A percentile compares a stretch with the other conserved stretches of the same genome.
These are phyloP conservation scores for Phylloscopus collybita DNA, from an alignment of 2,797 vertebrate species.

Conservation along the genomic window DNA sequence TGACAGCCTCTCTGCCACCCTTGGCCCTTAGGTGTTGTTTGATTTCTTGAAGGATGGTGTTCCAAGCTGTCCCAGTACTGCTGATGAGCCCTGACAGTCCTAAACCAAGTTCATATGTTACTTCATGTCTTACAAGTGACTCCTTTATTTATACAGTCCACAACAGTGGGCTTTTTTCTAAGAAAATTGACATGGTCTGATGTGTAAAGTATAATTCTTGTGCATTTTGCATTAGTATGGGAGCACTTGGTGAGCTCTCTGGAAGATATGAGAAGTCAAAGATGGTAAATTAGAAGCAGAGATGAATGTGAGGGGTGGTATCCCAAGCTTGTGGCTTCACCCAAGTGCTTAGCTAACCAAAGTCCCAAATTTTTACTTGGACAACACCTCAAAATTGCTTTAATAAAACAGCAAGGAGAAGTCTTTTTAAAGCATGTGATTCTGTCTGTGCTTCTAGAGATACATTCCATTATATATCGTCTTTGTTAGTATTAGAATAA, in stretches of 20 bases:
- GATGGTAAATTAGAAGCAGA: conserved; percentile 17
- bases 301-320: neutral
- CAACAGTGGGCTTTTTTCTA: neutral
- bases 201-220: neutral
- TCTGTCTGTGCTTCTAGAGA: neutral
- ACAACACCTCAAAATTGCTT: neutral
- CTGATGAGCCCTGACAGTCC: neutral
- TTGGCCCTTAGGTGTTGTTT: neutral
- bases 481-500: neutral
- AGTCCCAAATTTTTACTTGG: neutral
- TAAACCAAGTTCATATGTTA: neutral
- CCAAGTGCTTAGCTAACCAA: neutral
- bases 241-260: neutral
- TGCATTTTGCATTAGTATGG: neutral
- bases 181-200: neutral
- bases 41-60: neutral
- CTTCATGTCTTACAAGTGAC: neutral
- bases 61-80: neutral
- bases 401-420: neutral
- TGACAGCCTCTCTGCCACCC: neutral
- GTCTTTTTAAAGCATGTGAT: neutral
- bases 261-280: conserved; percentile 14
- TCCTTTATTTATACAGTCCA: neutral
- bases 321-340: neutral
- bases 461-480: neutral